Evolutionary conservation across 2,888 invertebrate species (phyloP), one percentile per base, ranked within the genome.

Genomic region (Pollenia griseotomentosa): DNA sequence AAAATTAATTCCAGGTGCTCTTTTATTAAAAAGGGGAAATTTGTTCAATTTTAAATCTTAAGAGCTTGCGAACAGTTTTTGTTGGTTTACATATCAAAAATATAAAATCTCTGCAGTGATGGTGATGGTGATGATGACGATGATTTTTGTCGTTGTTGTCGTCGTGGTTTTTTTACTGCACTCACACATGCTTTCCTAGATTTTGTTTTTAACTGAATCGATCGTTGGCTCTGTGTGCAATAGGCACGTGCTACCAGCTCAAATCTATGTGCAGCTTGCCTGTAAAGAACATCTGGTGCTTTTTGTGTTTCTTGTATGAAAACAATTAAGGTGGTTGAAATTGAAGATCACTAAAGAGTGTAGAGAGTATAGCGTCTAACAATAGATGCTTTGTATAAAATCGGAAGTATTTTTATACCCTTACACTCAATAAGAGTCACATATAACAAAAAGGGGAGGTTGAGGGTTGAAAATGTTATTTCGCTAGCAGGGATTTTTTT

Each of bases 251-350:
- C 83, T 83, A 85, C 85, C 82, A 85, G 87, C 85, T 83, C 53
- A 33, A 40, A 19, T 57, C 71, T 82, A 65, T 74, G 42, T 78
- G 85, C 85, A 79, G 79, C 75, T 80, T 84, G 88, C 51, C 48
- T 46, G 53, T 6, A 10, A 81, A 77, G 80, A 87, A 83, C 86
- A 87, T 87, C 87, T 87, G 87, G 84, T 87, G 84, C 51, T 71
- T 86, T 74, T 44, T 44, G 2, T 83, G 33, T 78, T 77, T 44
- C 68, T 70, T 48, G 57, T 61, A 40, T 78, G 65, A 81, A 89
- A 89, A 89, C 89, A 88, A 84, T 85, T 85, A 78, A 85, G 77
- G 84, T 84, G 75, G 89, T 91, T 89, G 92, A 91, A 91, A 90
- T 89, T 91, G 90, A 82, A 77, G 88, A 85, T 85, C 82, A 74